Evolutionary conservation across 2,888 invertebrate species (phyloP).

Genomic region (Caenorhabditis virilis): DNA sequence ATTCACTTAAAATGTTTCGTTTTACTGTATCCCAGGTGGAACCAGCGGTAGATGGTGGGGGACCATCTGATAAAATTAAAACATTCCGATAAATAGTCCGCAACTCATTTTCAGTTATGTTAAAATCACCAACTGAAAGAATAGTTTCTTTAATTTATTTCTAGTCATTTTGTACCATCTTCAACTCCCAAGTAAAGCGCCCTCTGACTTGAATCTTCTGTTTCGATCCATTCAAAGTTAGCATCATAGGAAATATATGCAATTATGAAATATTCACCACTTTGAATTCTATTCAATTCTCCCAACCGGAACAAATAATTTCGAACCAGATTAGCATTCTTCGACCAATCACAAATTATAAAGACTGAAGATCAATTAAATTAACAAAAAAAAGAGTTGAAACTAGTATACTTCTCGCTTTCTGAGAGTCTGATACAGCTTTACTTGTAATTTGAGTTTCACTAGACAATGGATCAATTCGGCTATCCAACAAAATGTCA

Average conservation of each 20-base stretch:
- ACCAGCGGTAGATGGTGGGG: constrained; percentile 25
- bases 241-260: constrained; percentile 34
- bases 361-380: constrained; percentile 23
- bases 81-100: constrained; percentile 39
- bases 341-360: constrained; percentile 32
- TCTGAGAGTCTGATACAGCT: constrained; percentile 16
- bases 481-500: constrained; percentile 31
- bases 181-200: constrained; percentile 17
- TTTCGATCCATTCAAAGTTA: constrained; percentile 37
- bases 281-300: constrained; percentile 28
- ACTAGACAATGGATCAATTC: constrained; percentile 15
- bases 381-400: background rate
- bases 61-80: constrained; percentile 38
- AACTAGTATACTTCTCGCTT: constrained; percentile 26
- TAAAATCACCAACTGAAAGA: constrained; percentile 32
- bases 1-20: background rate
- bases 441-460: constrained; percentile 4
- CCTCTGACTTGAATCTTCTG: constrained; percentile 7
- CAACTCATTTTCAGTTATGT: constrained; percentile 37
- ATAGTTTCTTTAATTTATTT: constrained; percentile 1
- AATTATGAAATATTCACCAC: constrained; percentile 44
- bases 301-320: constrained; percentile 29
- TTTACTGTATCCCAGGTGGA: constrained; percentile 26
- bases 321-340: constrained; percentile 27
- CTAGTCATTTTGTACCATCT: background rate